Base-by-base conservation (phyloP, 1,140 invertebrate genomes). In the Aphaenogaster floridana region DNA sequence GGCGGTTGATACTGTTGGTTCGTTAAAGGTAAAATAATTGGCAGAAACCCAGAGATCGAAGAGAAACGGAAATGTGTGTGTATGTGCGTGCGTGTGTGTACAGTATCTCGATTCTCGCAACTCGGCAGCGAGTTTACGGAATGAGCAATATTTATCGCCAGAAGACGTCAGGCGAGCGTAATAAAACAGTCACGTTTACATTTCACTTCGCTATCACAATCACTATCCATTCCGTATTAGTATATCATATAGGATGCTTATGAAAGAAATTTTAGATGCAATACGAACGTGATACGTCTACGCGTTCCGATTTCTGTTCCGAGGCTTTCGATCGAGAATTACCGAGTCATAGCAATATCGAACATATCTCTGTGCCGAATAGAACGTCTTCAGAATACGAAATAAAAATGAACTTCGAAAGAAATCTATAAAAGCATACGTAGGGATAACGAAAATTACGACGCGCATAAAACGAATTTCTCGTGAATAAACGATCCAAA, bases 341-440 rank as follows among this genome's bases (percentile, higher is more conserved):
- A 57, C 88, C 77, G 74, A 80, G 80, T 91, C 77, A 64, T 91
- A 91, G 90, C 90, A 91, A 91, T 91, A 89, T 85, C 45, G 81
- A 83, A 91, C 90, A 91, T 91, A 91, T 91, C 90, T 63, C 28
- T 57, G 74, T 91, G 50, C 66, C 57, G 64, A 90, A 78, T 89
- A 91, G 57, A 78, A 54, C 6, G 34, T 84, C 39, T 17, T 54
- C 52, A 83, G 54, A 69, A 87, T 42, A 59, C 64, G 45, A n/a
- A 48, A 48, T 68, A 81, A 89, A 48, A n/a, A 42, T 28, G 48
- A 59, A 77, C 48, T 52, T 21, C 9, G 34, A 86, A 39, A 3
- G 52, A 81, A 80, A 81, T 39, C 28, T 48, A 86, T 34, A 64
- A 69, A 28, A 39, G 3, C 7, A 61, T 45, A 85, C 11, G 17